phyloP scores from a whole-genome alignment of 2,113 vertebrate species.

The Haemorhous mexicanus region DNA sequence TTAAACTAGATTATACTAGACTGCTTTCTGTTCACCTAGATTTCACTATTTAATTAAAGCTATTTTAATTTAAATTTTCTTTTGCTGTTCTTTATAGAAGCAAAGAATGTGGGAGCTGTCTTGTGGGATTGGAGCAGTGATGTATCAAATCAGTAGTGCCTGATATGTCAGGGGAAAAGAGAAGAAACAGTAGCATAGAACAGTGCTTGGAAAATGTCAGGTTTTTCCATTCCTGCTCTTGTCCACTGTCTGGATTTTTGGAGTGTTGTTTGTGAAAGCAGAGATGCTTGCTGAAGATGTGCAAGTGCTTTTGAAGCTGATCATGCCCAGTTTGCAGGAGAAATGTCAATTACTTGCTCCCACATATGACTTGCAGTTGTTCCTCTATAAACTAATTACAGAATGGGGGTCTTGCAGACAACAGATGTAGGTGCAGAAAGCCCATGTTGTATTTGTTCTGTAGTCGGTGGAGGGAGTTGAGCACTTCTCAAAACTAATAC shows the following conservation, averaged over 20 bases:
- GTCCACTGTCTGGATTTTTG: background rate
- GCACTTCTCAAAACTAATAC: background rate
- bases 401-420: background rate
- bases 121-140: background rate
- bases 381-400: background rate
- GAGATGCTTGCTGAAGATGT: background rate
- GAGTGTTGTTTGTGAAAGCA: background rate
- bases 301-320: background rate
- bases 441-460: background rate
- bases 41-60: background rate
- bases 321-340: background rate
- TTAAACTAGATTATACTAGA: background rate
- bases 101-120: background rate
- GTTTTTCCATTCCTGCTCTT: background rate
- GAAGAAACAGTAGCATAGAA: background rate
- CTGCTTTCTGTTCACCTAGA: background rate
- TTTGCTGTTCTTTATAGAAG: background rate
- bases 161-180: background rate
- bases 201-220: background rate
- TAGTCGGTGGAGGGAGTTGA: background rate
- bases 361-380: background rate
- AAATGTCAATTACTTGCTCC: background rate
- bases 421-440: background rate
- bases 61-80: background rate
- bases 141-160: background rate